Percentiles rank a stretch among this genome's conserved stretches.
Evolutionary conservation across 1,140 invertebrate genomes (phyloP).

Genomic region (Zaprionus lachaisei): DNA sequence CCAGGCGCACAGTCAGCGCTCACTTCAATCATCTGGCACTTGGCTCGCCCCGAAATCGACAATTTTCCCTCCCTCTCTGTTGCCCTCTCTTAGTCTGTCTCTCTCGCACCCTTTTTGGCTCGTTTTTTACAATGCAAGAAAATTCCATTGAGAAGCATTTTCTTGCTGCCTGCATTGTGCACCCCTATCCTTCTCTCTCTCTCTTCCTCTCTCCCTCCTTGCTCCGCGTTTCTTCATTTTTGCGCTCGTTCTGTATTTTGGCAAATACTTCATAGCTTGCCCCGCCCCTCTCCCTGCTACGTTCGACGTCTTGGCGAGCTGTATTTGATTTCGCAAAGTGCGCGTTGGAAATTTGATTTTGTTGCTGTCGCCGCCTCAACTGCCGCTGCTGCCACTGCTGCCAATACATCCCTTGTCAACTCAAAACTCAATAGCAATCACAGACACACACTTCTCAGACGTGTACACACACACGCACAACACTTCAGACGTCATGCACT

Average conservation of each 20-base stretch:
- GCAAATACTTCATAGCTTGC: constrained; percentile 73
- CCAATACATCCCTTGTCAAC: constrained; percentile 57
- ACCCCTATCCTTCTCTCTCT: constrained; percentile 25
- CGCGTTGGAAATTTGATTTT: constrained; percentile 77
- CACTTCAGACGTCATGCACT: constrained; percentile 49
- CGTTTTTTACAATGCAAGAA: constrained; percentile 73
- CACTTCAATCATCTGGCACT: constrained; percentile 77
- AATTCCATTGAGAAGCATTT: constrained; percentile 64
- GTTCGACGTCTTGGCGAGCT: constrained; percentile 22
- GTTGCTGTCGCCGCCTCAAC: constrained; percentile 29
- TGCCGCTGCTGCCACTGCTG: constrained; percentile 26
- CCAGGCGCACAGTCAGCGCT: constrained; percentile 41
- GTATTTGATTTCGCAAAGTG: constrained; percentile 79
- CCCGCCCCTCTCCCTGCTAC: background rate
- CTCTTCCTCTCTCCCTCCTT: background rate
- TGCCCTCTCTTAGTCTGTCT: constrained; percentile 11
- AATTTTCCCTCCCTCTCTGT: constrained; percentile 10
- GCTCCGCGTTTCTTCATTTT: background rate
- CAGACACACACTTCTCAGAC: constrained; percentile 52
- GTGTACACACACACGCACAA: constrained; percentile 32
- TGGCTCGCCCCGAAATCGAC: constrained; percentile 59
- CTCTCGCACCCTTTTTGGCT: constrained; percentile 16
- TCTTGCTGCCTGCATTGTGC: constrained; percentile 62
- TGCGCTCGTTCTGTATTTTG: constrained; percentile 61
- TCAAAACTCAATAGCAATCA: constrained; percentile 61